Evolutionary conservation across 2,888 invertebrate genomes (phyloP).

Genomic region (Nephrocerus scutellatus): DNA sequence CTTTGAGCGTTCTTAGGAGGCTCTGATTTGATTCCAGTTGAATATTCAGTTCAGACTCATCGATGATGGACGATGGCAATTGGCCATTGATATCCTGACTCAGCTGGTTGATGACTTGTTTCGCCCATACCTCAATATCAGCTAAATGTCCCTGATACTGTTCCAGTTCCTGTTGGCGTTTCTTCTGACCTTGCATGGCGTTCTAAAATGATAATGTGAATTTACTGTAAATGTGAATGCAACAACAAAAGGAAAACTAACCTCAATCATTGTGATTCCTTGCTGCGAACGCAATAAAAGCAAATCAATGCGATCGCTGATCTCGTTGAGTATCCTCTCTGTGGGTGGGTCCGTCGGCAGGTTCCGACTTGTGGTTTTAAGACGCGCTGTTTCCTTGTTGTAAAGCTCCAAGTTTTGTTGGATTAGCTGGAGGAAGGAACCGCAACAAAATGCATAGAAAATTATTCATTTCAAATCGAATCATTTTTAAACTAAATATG

Average conservation of each 20-base stretch:
- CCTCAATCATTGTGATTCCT: conserved; percentile 53
- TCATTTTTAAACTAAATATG: no score
- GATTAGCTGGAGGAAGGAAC: conserved; percentile 62
- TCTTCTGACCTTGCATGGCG: conserved; percentile 51
- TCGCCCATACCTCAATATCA: conserved; percentile 54
- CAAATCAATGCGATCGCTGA: conserved; percentile 59
- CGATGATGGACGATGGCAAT: conserved; percentile 41
- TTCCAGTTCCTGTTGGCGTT: conserved; percentile 51
- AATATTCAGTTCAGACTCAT: conserved; percentile 49
- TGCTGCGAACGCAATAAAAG: conserved; percentile 64
- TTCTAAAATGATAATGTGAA: conserved; percentile 35
- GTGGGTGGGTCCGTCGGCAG: conserved; percentile 60
- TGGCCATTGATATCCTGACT: no score
- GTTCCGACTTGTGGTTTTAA: conserved; percentile 58
- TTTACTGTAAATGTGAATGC: not conserved
- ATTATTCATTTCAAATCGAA: no score
- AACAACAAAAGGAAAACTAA: conserved; percentile 29
- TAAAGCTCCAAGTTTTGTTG: conserved; percentile 62
- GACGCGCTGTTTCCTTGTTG: conserved; percentile 57
- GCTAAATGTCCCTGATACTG: conserved; percentile 51
- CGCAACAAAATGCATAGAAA: no score
- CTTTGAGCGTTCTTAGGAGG: conserved; percentile 49
- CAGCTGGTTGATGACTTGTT: conserved; percentile 42
- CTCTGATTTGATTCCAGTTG: conserved; percentile 52
- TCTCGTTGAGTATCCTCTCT: conserved; percentile 41